A percentile compares a stretch with the other conserved stretches of the same genome.
phyloP scores from a whole-genome alignment of 2,888 invertebrate genomes.

The Onthophagus sagittarius region DNA sequence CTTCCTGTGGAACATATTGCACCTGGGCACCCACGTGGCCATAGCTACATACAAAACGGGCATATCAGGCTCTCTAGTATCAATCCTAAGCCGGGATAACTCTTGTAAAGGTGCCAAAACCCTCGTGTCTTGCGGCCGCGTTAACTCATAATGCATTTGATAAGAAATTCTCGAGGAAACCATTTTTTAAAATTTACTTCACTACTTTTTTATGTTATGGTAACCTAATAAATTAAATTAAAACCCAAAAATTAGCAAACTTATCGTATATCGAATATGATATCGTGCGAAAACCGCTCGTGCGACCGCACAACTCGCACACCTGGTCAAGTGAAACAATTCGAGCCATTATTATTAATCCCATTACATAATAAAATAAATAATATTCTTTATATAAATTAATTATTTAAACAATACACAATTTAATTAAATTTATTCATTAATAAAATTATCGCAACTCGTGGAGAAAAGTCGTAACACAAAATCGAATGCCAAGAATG shows the following conservation, averaged over 20 bases:
- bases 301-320: not conserved
- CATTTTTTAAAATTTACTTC: conserved; percentile 40
- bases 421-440: no score
- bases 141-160: conserved; percentile 60
- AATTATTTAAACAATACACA: no score
- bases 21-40: conserved; percentile 75
- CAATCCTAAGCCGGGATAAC: conserved; percentile 56
- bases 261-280: not conserved
- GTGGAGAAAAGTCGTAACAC: no score
- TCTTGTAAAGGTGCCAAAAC: conserved; percentile 58
- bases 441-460: no score
- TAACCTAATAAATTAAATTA: not conserved
- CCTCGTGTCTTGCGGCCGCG: conserved; percentile 42
- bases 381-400: no score
- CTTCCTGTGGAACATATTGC: conserved; percentile 43
- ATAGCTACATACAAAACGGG: conserved; percentile 70
- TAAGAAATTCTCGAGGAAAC: conserved; percentile 62
- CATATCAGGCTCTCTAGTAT: conserved; percentile 49
- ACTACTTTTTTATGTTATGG: not conserved
- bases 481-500: no score
- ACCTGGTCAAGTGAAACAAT: not conserved
- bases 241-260: not conserved
- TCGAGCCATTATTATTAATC: not conserved
- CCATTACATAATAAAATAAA: not conserved
- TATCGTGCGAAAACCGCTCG: not conserved